Evolutionary conservation across 2,113 vertebrate species (phyloP).

Genomic region (Perca flavescens): DNA sequence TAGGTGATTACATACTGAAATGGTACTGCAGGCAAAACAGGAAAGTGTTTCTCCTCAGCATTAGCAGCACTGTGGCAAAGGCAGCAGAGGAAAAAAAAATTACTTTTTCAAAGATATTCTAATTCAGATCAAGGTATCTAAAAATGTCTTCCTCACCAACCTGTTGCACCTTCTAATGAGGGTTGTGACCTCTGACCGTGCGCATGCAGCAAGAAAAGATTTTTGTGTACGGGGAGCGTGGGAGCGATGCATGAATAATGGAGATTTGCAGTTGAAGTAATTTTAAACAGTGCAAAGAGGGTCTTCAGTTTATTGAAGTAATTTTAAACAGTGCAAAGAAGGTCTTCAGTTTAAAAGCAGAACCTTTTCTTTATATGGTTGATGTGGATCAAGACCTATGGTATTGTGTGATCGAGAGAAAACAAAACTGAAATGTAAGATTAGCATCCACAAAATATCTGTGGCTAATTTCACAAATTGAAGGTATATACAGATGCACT

Average conservation of each 20-base stretch:
- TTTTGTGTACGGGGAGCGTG: constrained; percentile 28
- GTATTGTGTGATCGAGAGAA: background rate
- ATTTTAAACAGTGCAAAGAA: constrained; percentile 55
- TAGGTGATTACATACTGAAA: constrained; percentile 84
- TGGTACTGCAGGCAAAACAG: constrained; percentile 78
- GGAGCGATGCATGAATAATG: constrained; percentile 67
- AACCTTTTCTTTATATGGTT: background rate
- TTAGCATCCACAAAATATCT: background rate
- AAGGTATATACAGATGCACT: background rate
- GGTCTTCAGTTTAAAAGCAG: constrained; percentile 25
- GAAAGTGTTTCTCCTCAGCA: constrained; percentile 69
- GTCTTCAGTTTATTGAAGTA: constrained; percentile 38
- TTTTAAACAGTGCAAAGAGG: constrained; percentile 54
- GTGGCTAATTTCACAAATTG: background rate
- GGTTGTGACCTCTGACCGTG: constrained; percentile 59
- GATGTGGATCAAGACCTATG: constrained; percentile 9
- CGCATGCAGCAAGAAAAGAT: constrained; percentile 43
- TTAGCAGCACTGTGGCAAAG: constrained; percentile 37
- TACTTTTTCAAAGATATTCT: constrained; percentile 40
- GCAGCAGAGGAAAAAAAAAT: constrained; percentile 24
- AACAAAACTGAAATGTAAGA: background rate
- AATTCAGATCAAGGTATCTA: constrained; percentile 38
- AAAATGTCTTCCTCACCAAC: constrained; percentile 49
- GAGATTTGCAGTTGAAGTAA: constrained; percentile 24
- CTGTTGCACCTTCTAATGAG: constrained; percentile 62